A percentile compares a stretch with the other conserved stretches of the same genome.
Conservation (phyloP, 2,797 vertebrate genomes). For the Margarornis squamiger region DNA sequence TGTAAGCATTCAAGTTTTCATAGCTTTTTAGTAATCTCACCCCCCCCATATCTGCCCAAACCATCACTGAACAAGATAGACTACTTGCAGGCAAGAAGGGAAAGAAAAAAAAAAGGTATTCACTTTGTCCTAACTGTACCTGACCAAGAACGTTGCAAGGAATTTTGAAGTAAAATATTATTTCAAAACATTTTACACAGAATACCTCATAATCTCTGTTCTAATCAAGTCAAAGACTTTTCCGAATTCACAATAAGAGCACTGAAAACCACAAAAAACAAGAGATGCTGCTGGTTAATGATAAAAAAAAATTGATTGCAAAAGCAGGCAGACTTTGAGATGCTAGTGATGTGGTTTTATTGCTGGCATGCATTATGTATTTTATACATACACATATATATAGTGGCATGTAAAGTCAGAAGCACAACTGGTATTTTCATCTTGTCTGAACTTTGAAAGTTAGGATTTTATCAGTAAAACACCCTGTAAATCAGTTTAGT, state of each 20-base stretch:
- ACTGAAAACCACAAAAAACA: background rate
- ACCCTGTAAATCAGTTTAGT: slow-evolving; percentile 74
- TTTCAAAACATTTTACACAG: background rate
- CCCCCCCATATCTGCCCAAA: background rate
- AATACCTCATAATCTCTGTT: background rate
- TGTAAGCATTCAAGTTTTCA: background rate
- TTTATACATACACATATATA: background rate
- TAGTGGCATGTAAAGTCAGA: background rate
- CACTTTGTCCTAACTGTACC: background rate
- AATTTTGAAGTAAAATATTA: background rate
- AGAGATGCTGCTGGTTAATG: background rate
- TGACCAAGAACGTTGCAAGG: background rate
- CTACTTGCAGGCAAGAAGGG: background rate
- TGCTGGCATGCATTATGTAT: background rate
- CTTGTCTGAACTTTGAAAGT: slow-evolving; percentile 60
- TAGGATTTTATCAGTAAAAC: slow-evolving; percentile 67
- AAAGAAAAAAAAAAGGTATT: background rate
- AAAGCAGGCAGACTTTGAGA: background rate
- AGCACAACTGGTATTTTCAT: slow-evolving; percentile 8
- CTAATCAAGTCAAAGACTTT: background rate
- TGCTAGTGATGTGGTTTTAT: background rate
- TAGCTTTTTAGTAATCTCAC: background rate
- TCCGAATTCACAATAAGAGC: background rate
- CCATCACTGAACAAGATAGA: background rate
- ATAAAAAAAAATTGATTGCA: background rate